Evolutionary conservation across 2,113 vertebrate genomes (phyloP), one percentile per base, ranked within the genome.

Genomic region (Pagrus major): DNA sequence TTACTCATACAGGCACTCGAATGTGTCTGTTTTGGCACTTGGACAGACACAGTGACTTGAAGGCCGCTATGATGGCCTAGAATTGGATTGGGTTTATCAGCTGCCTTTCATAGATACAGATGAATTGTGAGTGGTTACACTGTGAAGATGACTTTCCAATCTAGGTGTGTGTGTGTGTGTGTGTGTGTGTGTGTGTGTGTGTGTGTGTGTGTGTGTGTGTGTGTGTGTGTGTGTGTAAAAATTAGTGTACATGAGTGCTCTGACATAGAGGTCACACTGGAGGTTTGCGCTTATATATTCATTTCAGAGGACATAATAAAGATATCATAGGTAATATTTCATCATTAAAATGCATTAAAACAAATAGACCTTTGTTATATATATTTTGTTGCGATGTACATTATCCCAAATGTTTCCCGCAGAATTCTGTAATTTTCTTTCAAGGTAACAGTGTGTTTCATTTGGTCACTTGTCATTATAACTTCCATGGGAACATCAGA

Each of bases 11-110:
- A 49, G 65, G 33, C 44, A 64, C 41, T 61, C 71, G 27, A 41
- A 60, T 67, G 58, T 60, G 52, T 35, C 64, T 52, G 60, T 71
- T 66, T 46, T 11, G 47, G n/a, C 63, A 39, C 27, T 35, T 16
- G 31, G 51, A 29, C 42, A 27, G 39, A 42, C 7, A 7, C 33
- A 35, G 4, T 35, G 33, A 21, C 46, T 27, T 60, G 39, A 76
- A 27, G 23, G n/a, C 58, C 0, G 6, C 42, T 41, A 9, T 63
- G 39, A 41, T 55, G 49, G 7, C 44, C 69, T 39, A 67, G 47
- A 71, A n/a, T 12, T 35, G 27, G 55, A 79, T 9, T 71, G 37
- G 11, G 31, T 9, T 55, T 15, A 21, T 27, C n/a, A 20, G 2
- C 0, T 21, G 20, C 29, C 42, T 65, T n/a, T 35, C n/a, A 41